A percentile compares a stretch with the other conserved stretches of the same genome.
phyloP scores from a whole-genome alignment of 2,113 vertebrate genomes.

The Felis chaus region DNA sequence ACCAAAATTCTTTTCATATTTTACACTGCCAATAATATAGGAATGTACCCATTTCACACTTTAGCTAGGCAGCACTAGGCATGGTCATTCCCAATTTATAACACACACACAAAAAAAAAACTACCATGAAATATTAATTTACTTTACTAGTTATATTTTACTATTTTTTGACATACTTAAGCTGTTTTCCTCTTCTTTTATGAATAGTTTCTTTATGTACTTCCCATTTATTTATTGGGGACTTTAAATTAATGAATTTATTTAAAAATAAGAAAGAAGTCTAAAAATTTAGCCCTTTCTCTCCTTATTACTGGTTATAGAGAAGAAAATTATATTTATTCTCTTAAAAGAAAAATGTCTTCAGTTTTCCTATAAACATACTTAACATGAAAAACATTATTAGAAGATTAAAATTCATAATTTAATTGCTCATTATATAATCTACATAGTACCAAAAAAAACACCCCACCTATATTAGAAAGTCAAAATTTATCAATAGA shows the following conservation, averaged over 20 bases:
- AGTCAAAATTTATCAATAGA: constrained; percentile 31
- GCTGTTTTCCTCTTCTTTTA: neutral
- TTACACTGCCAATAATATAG: neutral
- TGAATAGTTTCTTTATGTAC: neutral
- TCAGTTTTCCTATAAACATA: constrained; percentile 21
- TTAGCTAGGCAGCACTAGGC: neutral
- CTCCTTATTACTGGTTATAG: neutral
- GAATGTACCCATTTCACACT: neutral
- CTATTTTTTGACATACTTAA: constrained; percentile 12
- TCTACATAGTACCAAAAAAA: constrained; percentile 30
- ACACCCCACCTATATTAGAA: neutral
- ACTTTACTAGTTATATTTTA: neutral
- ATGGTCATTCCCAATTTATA: constrained; percentile 27
- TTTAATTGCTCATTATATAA: constrained; percentile 37
- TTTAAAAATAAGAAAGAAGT: constrained; percentile 40
- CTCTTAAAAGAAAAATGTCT: neutral
- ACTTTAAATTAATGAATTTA: constrained; percentile 47
- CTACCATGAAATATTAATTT: constrained; percentile 39
- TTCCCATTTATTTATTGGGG: constrained; percentile 11
- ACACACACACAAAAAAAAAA: neutral
- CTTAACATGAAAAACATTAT: constrained; percentile 18
- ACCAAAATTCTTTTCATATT: constrained; percentile 8
- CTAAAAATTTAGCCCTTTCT: neutral
- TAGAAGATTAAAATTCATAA: constrained; percentile 36
- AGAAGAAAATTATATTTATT: constrained; percentile 29